phyloP scores from a whole-genome alignment of 2,888 invertebrate genomes.

The Xanthia togata region DNA sequence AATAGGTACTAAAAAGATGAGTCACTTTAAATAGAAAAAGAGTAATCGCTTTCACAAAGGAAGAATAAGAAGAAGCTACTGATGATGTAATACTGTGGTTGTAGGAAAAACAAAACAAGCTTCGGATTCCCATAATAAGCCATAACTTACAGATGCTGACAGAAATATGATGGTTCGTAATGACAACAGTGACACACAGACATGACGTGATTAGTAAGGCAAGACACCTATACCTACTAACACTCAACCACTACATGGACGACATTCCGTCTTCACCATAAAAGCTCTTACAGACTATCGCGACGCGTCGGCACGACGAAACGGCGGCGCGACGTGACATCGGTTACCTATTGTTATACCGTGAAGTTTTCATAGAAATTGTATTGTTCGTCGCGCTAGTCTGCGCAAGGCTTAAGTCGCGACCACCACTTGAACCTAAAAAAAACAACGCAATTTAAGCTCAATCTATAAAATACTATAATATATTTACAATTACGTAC shows the following conservation, averaged over 20 bases:
- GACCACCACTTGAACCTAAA: slow-evolving; percentile 21
- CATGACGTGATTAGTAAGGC: too few relatives aligned
- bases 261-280: slow-evolving; percentile 35
- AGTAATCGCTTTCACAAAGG: too few relatives aligned
- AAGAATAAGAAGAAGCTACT: not conserved
- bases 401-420: slow-evolving; percentile 24
- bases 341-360: too few relatives aligned
- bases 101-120: not conserved
- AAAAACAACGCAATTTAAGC: slow-evolving; percentile 21
- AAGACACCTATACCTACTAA: not conserved
- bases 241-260: not conserved
- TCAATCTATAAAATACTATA: slow-evolving; percentile 65
- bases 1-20: too few relatives aligned
- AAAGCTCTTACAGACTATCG: too few relatives aligned
- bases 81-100: not conserved
- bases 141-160: not conserved
- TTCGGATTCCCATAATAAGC: not conserved
- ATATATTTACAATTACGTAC: slow-evolving; percentile 69
- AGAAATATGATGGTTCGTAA: not conserved
- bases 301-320: too few relatives aligned
- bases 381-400: too few relatives aligned
- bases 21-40: too few relatives aligned
- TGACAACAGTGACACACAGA: not conserved
- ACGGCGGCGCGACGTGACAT: too few relatives aligned
- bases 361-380: too few relatives aligned